Percentiles rank a stretch among this genome's conserved stretches.
phyloP scores from a whole-genome alignment of 1,140 invertebrate species.

The Macrostomum lignano region DNA sequence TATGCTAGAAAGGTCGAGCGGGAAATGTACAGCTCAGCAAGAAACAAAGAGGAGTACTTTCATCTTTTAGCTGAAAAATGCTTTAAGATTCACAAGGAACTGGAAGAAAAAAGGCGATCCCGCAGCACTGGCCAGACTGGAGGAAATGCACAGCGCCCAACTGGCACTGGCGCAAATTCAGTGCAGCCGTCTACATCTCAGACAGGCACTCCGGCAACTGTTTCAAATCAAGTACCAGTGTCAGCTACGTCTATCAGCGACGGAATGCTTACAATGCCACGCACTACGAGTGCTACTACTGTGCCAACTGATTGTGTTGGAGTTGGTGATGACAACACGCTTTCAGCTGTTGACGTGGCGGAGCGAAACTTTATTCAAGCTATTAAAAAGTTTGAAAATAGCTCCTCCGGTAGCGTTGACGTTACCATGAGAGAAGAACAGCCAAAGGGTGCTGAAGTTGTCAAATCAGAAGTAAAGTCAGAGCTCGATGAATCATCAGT shows the following conservation, averaged over 20 bases:
- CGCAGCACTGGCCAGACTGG: too few species aligned
- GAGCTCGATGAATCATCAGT: neutral
- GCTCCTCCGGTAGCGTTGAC: too few species aligned
- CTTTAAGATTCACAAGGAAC: constrained; percentile 85
- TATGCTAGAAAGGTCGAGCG: constrained; percentile 86
- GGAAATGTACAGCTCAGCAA: constrained; percentile 85
- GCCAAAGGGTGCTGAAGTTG: constrained; percentile 1
- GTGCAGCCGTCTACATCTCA: neutral
- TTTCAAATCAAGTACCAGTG: constrained; percentile 3
- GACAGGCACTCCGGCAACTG: neutral
- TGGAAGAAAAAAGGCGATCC: constrained; percentile 37
- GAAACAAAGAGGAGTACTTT: constrained; percentile 72
- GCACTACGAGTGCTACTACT: too few species aligned
- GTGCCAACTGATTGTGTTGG: too few species aligned
- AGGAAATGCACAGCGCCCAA: too few species aligned
- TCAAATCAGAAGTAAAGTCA: neutral
- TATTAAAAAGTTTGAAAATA: too few species aligned
- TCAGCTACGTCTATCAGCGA: neutral
- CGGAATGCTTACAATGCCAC: neutral
- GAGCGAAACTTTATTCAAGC: too few species aligned
- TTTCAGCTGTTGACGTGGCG: too few species aligned
- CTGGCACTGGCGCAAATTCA: neutral
- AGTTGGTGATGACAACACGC: too few species aligned
- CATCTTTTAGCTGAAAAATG: constrained; percentile 80
- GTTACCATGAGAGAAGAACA: too few species aligned